A percentile compares a stretch with the other conserved stretches of the same genome.
Conservation (phyloP, 1,140 invertebrate species). For the Heliothis subflexa region DNA sequence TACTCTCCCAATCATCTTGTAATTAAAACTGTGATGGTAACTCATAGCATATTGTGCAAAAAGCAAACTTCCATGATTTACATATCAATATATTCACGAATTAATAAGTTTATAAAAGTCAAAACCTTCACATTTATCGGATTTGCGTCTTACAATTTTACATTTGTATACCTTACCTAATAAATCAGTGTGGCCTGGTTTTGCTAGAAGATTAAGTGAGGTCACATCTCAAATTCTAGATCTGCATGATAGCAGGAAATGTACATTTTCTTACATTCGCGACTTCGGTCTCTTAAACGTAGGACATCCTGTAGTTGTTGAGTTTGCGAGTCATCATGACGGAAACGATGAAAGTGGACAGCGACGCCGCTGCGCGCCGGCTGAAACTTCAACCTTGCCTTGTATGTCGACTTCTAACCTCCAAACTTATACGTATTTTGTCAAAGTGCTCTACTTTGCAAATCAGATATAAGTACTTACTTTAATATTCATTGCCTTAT, state of each 20-base stretch:
- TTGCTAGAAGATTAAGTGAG: conserved; percentile 60
- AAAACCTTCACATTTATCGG: conserved; percentile 18
- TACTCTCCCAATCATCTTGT: no score
- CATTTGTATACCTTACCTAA: conserved; percentile 31
- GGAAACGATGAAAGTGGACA: conserved; percentile 61
- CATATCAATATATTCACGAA: background rate
- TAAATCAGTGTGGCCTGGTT: conserved; percentile 53
- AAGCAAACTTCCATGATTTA: background rate
- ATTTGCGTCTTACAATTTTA: background rate
- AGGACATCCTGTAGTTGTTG: conserved; percentile 56
- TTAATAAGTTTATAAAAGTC: background rate
- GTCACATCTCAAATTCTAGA: conserved; percentile 63
- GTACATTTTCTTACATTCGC: conserved; percentile 63
- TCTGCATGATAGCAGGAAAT: conserved; percentile 63
- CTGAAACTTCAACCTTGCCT: conserved; percentile 1
- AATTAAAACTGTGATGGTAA: background rate
- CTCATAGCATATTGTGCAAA: no score
- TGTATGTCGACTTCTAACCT: no score
- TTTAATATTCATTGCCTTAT: background rate
- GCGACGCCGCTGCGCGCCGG: conserved; percentile 51
- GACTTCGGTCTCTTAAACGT: conserved; percentile 51
- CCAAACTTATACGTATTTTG: no score
- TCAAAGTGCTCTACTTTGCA: no score
- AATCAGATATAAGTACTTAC: background rate
- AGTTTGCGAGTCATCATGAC: conserved; percentile 46